These are phyloP conservation scores for Athalia cordata DNA, from an alignment of 2,888 invertebrate genomes.

Conservation along the genomic window DNA sequence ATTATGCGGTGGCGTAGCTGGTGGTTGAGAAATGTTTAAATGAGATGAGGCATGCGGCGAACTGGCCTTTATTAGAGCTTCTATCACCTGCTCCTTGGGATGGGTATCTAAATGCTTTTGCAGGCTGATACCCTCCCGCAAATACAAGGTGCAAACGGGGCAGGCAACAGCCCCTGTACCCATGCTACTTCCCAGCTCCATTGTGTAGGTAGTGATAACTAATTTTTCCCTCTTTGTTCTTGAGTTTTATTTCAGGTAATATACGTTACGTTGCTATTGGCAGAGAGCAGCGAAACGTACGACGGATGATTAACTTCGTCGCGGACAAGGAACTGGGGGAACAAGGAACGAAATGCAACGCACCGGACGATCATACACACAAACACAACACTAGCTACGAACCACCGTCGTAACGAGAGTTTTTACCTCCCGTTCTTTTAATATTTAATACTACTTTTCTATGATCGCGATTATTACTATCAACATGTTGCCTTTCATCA, in stretches of 20 bases:
- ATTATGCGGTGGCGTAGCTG: slow-evolving; percentile 55
- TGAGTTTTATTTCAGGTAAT: slow-evolving; percentile 7
- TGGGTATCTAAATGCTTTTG: slow-evolving; percentile 89
- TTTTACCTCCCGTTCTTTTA: slow-evolving; percentile 18
- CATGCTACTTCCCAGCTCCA: slow-evolving; percentile 53
- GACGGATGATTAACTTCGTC: slow-evolving; percentile 1
- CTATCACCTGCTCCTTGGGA: slow-evolving; percentile 92
- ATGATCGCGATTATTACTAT: slow-evolving; percentile 36
- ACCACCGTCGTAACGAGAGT: slow-evolving; percentile 41
- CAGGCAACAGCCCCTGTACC: slow-evolving; percentile 76
- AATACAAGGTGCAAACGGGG: slow-evolving; percentile 89
- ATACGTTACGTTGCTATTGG: not conserved
- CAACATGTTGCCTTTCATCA: slow-evolving; percentile 41
- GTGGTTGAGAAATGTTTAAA: slow-evolving; percentile 53
- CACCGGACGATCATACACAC: slow-evolving; percentile 30
- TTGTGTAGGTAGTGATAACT: slow-evolving; percentile 33
- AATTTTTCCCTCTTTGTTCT: slow-evolving; percentile 30
- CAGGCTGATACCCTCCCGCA: slow-evolving; percentile 88
- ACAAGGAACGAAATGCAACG: slow-evolving; percentile 37
- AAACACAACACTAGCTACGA: slow-evolving; percentile 42
- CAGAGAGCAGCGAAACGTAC: not conserved
- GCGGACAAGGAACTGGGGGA: slow-evolving; percentile 21
- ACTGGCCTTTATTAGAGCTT: slow-evolving; percentile 80
- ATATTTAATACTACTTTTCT: slow-evolving; percentile 31
- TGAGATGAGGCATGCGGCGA: slow-evolving; percentile 51